phyloP scores from a whole-genome alignment of 1,140 invertebrate species.

The Asobara japonica region DNA sequence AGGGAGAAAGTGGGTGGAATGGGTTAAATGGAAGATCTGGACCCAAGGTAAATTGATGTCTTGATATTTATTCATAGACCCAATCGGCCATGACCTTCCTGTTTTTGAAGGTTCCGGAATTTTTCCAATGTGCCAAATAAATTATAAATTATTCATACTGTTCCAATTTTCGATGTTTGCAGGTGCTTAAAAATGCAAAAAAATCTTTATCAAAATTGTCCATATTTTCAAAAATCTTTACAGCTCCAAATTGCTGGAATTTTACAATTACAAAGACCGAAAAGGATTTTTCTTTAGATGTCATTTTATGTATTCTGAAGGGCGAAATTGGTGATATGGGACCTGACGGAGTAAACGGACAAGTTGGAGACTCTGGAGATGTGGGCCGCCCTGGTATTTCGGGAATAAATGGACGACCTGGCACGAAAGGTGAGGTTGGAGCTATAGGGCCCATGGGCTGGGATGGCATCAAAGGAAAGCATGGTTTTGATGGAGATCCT shows the following conservation, averaged over 20 bases:
- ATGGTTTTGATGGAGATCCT: slow-evolving; percentile 67
- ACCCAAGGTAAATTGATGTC: slow-evolving; percentile 55
- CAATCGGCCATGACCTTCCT: too few species aligned
- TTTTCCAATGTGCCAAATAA: too few species aligned
- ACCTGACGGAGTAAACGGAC: slow-evolving; percentile 57
- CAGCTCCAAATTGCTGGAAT: too few species aligned
- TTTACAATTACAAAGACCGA: too few species aligned
- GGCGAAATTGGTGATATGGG: slow-evolving; percentile 66
- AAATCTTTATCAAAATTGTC: too few species aligned
- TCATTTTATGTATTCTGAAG: slow-evolving; percentile 28
- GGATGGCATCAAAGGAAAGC: slow-evolving; percentile 61
- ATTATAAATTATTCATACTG: too few species aligned
- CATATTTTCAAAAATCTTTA: too few species aligned
- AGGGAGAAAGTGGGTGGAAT: slow-evolving; percentile 62
- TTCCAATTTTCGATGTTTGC: too few species aligned
- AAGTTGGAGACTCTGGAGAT: slow-evolving; percentile 60
- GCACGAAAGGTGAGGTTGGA: slow-evolving; percentile 64
- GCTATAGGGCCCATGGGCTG: slow-evolving; percentile 54
- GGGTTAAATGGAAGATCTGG: slow-evolving; percentile 65
- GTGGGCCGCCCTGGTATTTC: slow-evolving; percentile 56
- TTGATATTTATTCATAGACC: background rate
- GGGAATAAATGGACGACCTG: slow-evolving; percentile 61
- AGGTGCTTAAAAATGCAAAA: too few species aligned
- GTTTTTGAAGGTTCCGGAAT: too few species aligned
- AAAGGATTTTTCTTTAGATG: too few species aligned